Evolutionary conservation across 2,113 vertebrate genomes (phyloP).

Genomic region (Crypturellus undulatus): DNA sequence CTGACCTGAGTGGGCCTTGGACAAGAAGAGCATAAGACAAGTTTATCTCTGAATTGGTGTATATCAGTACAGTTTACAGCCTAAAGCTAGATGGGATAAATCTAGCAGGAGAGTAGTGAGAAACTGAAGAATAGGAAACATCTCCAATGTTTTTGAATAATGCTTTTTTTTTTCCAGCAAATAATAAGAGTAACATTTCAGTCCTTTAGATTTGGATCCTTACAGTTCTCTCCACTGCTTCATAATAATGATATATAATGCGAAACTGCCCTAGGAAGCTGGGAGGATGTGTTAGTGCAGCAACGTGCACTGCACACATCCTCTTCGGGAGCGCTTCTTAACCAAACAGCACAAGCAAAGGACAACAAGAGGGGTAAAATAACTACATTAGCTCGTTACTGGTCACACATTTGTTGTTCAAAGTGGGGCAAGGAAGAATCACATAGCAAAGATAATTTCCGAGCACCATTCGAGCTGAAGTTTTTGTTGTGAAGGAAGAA

Average conservation of each 20-base stretch:
- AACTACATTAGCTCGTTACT: not conserved
- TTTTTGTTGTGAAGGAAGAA: not conserved
- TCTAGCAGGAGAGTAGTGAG: not conserved
- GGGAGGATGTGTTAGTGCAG: fast-evolving
- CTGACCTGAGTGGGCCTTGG: not conserved
- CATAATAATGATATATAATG: not conserved
- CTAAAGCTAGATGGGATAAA: not conserved
- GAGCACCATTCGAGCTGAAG: not conserved
- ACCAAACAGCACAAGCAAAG: not conserved
- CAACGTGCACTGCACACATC: fast-evolving
- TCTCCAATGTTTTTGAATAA: not conserved
- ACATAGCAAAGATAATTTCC: not conserved
- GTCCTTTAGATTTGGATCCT: not conserved
- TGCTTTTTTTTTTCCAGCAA: not conserved
- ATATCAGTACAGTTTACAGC: not conserved
- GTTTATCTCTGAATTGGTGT: not conserved
- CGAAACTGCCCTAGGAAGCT: not conserved
- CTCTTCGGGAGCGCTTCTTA: not conserved
- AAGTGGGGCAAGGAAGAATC: not conserved
- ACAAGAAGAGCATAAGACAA: fast-evolving
- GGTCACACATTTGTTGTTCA: not conserved
- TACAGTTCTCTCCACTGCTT: not conserved
- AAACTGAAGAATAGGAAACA: not conserved
- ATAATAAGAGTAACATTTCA: not conserved
- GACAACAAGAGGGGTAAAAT: not conserved